Base-by-base conservation (phyloP, 2,797 vertebrate species). In the Gymnothorax reevesii region DNA sequence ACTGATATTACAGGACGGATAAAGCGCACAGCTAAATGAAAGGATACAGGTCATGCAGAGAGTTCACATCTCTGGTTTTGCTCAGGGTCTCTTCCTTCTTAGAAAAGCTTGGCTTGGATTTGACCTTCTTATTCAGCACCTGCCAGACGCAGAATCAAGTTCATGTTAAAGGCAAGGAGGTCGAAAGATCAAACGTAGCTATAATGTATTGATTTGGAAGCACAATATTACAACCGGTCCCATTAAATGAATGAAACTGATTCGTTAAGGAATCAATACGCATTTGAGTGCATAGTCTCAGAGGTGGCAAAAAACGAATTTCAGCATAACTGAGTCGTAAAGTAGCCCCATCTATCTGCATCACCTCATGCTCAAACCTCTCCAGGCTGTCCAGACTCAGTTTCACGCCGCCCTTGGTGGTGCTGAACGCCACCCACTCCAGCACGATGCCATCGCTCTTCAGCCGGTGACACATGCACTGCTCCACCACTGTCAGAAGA, bases 281-380 rank as follows among this genome's bases (percentile, higher is more conserved):
- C 71, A 75, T 12, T 42, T 75, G 27, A 33, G 2, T 75, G 15
- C 0, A 33, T 12, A 17, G 42, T 20, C 1, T 77, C 73, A 60
- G 8, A 13, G 22, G 59, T 17, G 8, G 22, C 1, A 42, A 42
- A 42, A 42, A 42, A 42, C 2, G 33, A 42, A 6, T n/a, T 8
- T 49, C 27, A 2, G 8, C 15, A 62, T 62, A 54, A 25, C 60
- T 2, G 12, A 42, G 15, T 3, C 10, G 0, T 57, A 59, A 42
- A 9, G 12, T 13, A 9, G 33, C 60, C 60, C 20, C 17, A 15
- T 79, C 10, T 22, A 54, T 80, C 49, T 6, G 17, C 13, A 90
- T 90, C 90, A 99, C 98, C 95, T 99, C 97, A 0, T 97, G 95
- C 86, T 98, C 97, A 71, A 99, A 97, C 60, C 94, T 92, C 4